These are phyloP conservation scores for Pseudopipra pipra DNA, from an alignment of 2,113 vertebrate genomes.

Conservation along the genomic window DNA sequence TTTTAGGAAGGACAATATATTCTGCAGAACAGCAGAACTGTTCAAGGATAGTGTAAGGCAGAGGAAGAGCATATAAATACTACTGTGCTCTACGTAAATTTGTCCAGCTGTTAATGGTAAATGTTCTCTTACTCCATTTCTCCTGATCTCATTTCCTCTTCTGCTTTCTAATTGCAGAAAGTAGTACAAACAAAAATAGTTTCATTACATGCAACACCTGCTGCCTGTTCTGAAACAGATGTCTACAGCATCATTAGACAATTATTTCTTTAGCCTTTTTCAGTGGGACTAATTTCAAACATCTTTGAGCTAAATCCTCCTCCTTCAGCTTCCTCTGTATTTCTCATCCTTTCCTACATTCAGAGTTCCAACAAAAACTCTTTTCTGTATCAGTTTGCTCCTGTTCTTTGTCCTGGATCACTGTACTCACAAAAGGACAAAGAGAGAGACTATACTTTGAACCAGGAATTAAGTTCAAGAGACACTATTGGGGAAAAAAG, in stretches of 20 bases:
- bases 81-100: neutral
- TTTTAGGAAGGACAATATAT: neutral
- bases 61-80: neutral
- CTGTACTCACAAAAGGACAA: neutral
- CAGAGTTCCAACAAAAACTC: neutral
- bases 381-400: neutral
- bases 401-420: neutral
- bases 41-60: neutral
- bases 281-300: neutral
- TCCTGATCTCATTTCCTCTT: slow-evolving; percentile 30
- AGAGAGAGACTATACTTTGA: neutral
- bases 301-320: neutral
- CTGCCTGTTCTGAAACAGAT: slow-evolving; percentile 51
- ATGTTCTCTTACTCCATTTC: slow-evolving; percentile 17
- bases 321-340: neutral
- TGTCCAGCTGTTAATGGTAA: slow-evolving; percentile 15
- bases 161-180: slow-evolving; percentile 18
- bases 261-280: slow-evolving; percentile 18
- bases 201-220: slow-evolving; percentile 46
- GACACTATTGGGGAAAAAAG: neutral
- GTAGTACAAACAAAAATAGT: neutral
- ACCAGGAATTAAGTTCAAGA: neutral
- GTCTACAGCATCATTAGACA: slow-evolving; percentile 27
- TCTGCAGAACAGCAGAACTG: neutral
- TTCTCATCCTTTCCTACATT: neutral